A percentile compares a stretch with the other conserved stretches of the same genome.
Evolutionary conservation across 2,797 vertebrate species (phyloP).

Genomic region (Propithecus deckenii): DNA sequence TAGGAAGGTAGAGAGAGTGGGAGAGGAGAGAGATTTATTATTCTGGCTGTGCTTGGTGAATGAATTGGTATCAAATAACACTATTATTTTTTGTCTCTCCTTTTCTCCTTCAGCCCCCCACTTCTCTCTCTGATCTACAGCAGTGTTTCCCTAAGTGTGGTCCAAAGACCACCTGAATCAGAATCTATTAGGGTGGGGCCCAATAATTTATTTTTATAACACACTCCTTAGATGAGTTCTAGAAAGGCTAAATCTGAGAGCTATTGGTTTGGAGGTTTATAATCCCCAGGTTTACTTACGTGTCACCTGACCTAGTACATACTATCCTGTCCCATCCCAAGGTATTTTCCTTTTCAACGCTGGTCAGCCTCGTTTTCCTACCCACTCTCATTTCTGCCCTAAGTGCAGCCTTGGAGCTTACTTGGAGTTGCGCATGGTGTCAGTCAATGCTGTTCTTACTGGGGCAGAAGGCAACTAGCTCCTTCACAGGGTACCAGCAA

Average conservation of each 20-base stretch:
- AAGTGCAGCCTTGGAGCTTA: neutral
- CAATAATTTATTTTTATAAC: neutral
- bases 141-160: neutral
- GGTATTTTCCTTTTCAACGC: neutral
- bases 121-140: neutral
- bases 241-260: neutral
- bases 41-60: neutral
- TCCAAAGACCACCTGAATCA: neutral
- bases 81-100: neutral
- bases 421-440: neutral
- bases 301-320: neutral
- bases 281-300: neutral
- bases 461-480: neutral
- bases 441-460: neutral
- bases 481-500: neutral
- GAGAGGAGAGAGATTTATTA: neutral
- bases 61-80: neutral
- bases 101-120: neutral
- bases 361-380: neutral
- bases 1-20: neutral
- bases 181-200: neutral
- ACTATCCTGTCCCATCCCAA: neutral
- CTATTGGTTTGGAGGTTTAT: neutral
- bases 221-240: neutral
- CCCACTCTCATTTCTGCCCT: neutral